Evolutionary conservation across 2,888 invertebrate species (phyloP), one percentile per base, ranked within the genome.

Genomic region (Lycophotia porphyrea): DNA sequence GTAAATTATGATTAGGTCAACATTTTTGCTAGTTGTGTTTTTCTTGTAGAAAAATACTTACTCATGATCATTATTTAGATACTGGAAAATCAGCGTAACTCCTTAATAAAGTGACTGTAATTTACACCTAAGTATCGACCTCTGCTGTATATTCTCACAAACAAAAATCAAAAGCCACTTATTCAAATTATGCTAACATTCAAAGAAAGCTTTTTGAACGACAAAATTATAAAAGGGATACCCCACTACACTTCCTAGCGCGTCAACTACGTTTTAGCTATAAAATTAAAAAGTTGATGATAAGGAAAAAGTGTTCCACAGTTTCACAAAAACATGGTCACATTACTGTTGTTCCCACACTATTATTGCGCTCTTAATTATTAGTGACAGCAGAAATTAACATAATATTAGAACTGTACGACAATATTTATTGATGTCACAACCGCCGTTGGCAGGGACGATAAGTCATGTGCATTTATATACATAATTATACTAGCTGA

Each of bases 361-460:
- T 47, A 47, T 31, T 31, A 79, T 69, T 76, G 58, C 31, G 36
- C 13, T n/a, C 36, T 75, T 81, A 75, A 81, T 75, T 68, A 61
- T 68, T 64, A 44, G 18, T 60, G 76, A 65, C 47, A 27, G 31
- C 18, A 1, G 60, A 61, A 13, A 44, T 76, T 65, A 69, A 75
- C 82, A 60, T 65, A 69, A 69, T 60, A 60, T 9, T 31, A 72
- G n/a, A 15, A 76, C 15, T 76, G n/a, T n/a, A 60, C 44, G 49
- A 24, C 36, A 34, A 66, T 66, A 72, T 61, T 75, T 52, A 81
- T 60, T 82, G 44, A 75, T 42, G 63, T 27, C 49, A 49, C 21
- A 15, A 15, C n/a, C 47, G 31, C 39, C 18, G 44, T 24, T 81
- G 31, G 31, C 31, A 15, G 15, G 13, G 4, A 44, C 15, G 8